Base-by-base conservation (phyloP, 2,888 invertebrate species). In the Acrobasis suavella region DNA sequence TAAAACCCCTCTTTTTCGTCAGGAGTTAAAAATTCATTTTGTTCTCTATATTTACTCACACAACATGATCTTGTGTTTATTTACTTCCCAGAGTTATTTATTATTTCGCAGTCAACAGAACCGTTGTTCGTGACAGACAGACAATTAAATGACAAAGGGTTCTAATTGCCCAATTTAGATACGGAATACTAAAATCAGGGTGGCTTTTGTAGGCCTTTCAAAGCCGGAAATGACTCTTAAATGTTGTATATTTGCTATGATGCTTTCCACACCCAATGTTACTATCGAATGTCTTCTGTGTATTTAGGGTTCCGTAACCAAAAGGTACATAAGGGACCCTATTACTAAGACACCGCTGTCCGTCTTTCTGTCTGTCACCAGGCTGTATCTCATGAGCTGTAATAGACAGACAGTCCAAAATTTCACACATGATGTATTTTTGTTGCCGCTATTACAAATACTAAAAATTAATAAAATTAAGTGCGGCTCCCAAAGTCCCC, bases 81-180 rank as follows among this genome's bases (percentile, higher is more conserved):
- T 56, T 56, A 56, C 56, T 56, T 22, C 42, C 39, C 56, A 42
- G 69, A 69, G 75, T 76, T 78, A 81, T 82, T 82, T 82, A 80
- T 76, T 76, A 80, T 79, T 76, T 77, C 67, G 67, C 65, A 67
- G 67, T 61, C 52, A 46, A 64, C 52, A 16, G 42, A 64, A 46
- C 58, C 52, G 39, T 55, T 64, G 62, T 64, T 62, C 55, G 39
- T 64, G 65, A 64, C 64, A 64, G 65, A 66, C 68, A 64, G 65
- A 67, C 67, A 69, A 65, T 67, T 67, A 64, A 61, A 64, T 60
- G 64, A 65, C 67, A 69, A 69, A 66, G 64, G 66, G 61, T 59
- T 67, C 64, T 69, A 69, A 69, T 69, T 69, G 67, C 62, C 63
- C 65, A 67, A 67, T 67, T 69, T 67, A 59, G 65, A 60, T 52